Evolutionary conservation across 2,113 vertebrate genomes (phyloP).

Genomic region (Brevimyrus niger): DNA sequence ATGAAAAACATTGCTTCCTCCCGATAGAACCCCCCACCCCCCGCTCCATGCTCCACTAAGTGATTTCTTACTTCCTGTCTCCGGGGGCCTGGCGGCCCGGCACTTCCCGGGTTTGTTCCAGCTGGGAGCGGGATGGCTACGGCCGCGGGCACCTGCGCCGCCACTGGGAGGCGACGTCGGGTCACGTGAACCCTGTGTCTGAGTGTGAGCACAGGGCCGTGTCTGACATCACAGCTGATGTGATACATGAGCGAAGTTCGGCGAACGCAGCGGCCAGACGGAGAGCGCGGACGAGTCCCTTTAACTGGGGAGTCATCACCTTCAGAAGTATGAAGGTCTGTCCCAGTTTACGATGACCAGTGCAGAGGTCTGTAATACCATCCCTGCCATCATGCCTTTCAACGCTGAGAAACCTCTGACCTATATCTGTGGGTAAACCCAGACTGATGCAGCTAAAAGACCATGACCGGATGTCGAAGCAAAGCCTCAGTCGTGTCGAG

Average conservation of each 20-base stretch:
- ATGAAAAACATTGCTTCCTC: slow-evolving; percentile 16
- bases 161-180: neutral
- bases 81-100: slow-evolving; percentile 22
- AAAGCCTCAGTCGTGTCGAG: neutral
- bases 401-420: neutral
- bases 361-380: neutral
- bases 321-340: neutral
- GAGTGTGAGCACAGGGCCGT: neutral
- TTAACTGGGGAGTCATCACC: neutral
- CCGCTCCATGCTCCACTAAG: neutral
- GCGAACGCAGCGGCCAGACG: neutral
- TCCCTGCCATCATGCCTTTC: neutral
- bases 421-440: neutral
- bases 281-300: neutral
- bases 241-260: neutral
- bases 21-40: slow-evolving; percentile 10
- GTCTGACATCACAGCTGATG: neutral
- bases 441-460: neutral
- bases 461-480: neutral
- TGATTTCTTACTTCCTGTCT: slow-evolving; percentile 30
- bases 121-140: neutral
- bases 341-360: neutral
- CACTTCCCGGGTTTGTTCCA: slow-evolving; percentile 37
- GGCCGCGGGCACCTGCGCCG: neutral
- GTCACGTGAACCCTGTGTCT: neutral